Evolutionary conservation across 2,113 vertebrate genomes (phyloP), one percentile per base, ranked within the genome.

Genomic region (Eurystomus gularis): DNA sequence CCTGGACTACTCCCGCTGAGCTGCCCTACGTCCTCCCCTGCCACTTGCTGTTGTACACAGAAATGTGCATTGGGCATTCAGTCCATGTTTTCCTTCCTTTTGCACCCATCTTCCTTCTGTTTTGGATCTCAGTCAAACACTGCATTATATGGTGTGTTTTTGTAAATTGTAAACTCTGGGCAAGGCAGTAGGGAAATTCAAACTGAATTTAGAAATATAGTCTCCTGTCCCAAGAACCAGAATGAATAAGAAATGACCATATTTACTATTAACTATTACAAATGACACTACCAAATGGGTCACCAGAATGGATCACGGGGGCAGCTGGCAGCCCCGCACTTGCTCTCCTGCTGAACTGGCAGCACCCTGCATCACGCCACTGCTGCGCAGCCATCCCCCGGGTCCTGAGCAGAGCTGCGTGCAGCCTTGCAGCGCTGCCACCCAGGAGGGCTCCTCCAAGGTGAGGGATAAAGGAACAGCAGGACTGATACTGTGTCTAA

Each of bases 381-480:
- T 1, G 37, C 7, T 9, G 62, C 29, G 44, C 33, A 46, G n/a
- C 49, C 77, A 46, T 86, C 54, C 71, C 40, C 3, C 1, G 35
- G 4, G 82, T 88, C 29, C 46, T 5, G 2, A 26, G 65, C 73
- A 35, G 52, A 42, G 80, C 85, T 13, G 9, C 1, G 2, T 2
- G 57, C 58, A n/a, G 66, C 4, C 28, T 58, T 14, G 0, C 48
- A 20, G 62, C 1, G 1, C 91, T 88, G 88, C 95, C 92, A 82
- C 94, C 90, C 94, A 82, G 96, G 81, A 95, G 96, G 89, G 95
- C 82, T 92, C 90, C 96, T 84, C 60, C 75, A 65, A 96, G 93
- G 90, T 89, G 87, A 91, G 61, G 89, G 82, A 96, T 92, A 95
- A 97, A 96, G 93, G 89, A 95, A 26, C 96, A 95, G 93, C 88